Evolutionary conservation across 2,888 invertebrate genomes (phyloP).

Genomic region (Helleia helle): DNA sequence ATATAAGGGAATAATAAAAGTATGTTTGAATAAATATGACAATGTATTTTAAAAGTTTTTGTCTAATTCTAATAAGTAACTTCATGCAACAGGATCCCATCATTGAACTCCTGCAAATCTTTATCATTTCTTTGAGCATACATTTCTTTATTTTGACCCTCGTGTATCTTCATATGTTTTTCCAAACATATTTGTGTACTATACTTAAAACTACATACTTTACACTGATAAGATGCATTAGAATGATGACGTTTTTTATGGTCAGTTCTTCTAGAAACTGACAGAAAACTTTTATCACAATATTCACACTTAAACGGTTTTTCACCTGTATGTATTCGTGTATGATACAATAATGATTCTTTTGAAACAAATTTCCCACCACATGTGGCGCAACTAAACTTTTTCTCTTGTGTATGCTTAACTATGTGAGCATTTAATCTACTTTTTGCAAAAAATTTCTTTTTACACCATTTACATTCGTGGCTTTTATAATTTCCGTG

Average conservation of each 20-base stretch:
- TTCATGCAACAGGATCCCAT: no score
- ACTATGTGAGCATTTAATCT: conserved; percentile 52
- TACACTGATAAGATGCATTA: conserved; percentile 35
- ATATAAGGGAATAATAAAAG: no score
- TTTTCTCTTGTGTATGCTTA: conserved; percentile 53
- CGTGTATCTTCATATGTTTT: conserved; percentile 33
- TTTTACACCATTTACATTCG: conserved; percentile 51
- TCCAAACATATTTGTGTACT: conserved; percentile 32
- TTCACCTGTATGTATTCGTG: conserved; percentile 55
- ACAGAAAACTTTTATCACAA: conserved; percentile 43
- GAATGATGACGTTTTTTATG: conserved; percentile 45
- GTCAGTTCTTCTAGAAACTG: conserved; percentile 44
- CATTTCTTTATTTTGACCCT: neutral
- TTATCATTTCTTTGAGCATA: neutral
- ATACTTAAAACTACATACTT: conserved; percentile 42
- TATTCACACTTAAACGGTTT: conserved; percentile 47
- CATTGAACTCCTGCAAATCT: no score
- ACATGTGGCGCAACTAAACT: conserved; percentile 42
- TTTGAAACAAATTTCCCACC: conserved; percentile 49
- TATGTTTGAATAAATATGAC: no score
- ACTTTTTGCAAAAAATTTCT: conserved; percentile 54
- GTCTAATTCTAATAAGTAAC: no score
- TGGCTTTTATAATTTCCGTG: conserved; percentile 53
- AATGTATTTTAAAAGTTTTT: no score
- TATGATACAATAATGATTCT: conserved; percentile 53